phyloP scores from a whole-genome alignment of 2,888 invertebrate species.

The Hirtodrosophila cameraria region DNA sequence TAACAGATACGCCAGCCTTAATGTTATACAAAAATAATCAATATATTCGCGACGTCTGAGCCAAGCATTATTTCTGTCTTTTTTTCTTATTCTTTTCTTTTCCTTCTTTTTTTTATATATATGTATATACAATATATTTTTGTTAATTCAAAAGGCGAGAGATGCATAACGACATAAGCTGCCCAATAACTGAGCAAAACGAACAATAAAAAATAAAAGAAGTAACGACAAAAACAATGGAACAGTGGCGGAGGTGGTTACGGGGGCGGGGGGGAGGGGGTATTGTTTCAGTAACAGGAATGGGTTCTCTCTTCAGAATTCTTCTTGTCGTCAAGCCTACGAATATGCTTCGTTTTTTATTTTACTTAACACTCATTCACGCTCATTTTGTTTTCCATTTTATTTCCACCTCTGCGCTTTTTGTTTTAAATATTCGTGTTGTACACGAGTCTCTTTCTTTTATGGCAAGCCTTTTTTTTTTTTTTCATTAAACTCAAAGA shows the following conservation, averaged over 20 bases:
- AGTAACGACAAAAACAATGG: neutral
- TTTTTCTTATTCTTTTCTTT: neutral
- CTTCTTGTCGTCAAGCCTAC: constrained; percentile 39
- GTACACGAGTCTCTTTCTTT: constrained; percentile 23
- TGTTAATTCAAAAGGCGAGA: constrained; percentile 33
- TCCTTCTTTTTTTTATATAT: neutral
- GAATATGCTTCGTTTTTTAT: constrained; percentile 2
- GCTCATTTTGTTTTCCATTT: constrained; percentile 28
- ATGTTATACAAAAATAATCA: constrained; percentile 36
- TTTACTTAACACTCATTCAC: constrained; percentile 21
- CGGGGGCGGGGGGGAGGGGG: constrained; percentile 4
- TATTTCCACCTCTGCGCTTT: constrained; percentile 7
- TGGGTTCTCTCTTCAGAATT: constrained; percentile 22
- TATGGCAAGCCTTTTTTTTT: constrained; percentile 31
- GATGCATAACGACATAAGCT: constrained; percentile 40
- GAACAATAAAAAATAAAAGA: constrained; percentile 1
- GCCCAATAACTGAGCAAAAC: constrained; percentile 7
- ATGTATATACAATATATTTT: neutral
- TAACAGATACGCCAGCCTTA: constrained; percentile 35
- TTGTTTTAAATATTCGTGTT: constrained; percentile 29
- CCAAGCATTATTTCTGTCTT: constrained; percentile 16
- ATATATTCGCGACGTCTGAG: constrained; percentile 38
- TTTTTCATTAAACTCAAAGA: constrained; percentile 27
- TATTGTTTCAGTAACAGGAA: constrained; percentile 11
- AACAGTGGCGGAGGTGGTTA: neutral